These are phyloP conservation scores for Diarsia mendica DNA, from an alignment of 2,888 invertebrate species.

Conservation along the genomic window DNA sequence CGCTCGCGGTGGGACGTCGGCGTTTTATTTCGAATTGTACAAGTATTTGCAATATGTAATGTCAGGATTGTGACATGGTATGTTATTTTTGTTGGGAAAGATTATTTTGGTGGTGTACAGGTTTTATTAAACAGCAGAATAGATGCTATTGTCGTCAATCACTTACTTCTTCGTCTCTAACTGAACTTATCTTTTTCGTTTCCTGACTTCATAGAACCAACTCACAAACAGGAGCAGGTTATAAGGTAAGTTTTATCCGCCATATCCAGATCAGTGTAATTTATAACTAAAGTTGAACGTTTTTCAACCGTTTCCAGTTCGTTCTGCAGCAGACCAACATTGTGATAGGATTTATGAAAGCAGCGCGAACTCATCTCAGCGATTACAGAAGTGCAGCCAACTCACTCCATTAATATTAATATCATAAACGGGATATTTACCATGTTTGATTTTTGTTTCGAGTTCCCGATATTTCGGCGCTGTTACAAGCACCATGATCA, in stretches of 20 bases:
- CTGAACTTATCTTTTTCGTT: not conserved
- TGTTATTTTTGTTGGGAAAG: not conserved
- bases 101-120: not conserved
- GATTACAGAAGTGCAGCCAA: constrained; percentile 36
- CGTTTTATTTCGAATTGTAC: constrained; percentile 29
- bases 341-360: constrained; percentile 39
- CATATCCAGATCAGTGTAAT: constrained; percentile 34
- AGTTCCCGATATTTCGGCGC: no score
- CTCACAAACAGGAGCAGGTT: not conserved
- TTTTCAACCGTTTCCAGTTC: constrained; percentile 34
- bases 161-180: not conserved
- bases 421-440: no score
- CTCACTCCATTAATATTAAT: constrained; percentile 58
- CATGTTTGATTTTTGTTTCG: no score
- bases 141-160: not conserved
- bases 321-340: constrained; percentile 25
- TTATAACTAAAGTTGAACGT: constrained; percentile 37
- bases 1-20: constrained; percentile 13
- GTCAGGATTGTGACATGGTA: not conserved
- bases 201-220: not conserved
- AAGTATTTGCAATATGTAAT: constrained; percentile 23
- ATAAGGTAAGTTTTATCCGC: constrained; percentile 12
- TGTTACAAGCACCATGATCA: no score
- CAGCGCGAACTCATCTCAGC: constrained; percentile 25
- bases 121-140: not conserved